Evolutionary conservation across 1,140 invertebrate species (phyloP).

Genomic region (Scaptomyza hsui): DNA sequence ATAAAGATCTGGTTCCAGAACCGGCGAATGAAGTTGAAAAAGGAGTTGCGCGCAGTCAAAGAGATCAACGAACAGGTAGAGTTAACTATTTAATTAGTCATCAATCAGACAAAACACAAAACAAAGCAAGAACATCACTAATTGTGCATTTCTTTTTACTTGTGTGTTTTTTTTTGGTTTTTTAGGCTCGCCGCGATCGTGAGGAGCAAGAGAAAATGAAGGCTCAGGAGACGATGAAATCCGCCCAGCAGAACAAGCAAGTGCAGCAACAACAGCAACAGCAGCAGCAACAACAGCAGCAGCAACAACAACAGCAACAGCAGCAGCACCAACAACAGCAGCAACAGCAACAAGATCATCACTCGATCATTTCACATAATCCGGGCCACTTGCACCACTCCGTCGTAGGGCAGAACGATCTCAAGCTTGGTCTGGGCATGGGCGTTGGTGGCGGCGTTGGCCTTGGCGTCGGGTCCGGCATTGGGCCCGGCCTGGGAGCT

Average conservation of each 20-base stretch:
- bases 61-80: slow-evolving; percentile 95
- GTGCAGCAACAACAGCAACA: slow-evolving; percentile 87
- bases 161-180: not conserved
- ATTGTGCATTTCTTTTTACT: not conserved
- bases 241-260: slow-evolving; percentile 89
- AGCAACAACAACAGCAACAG: slow-evolving; percentile 86
- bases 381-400: slow-evolving; percentile 82
- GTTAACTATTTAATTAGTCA: slow-evolving; percentile 17
- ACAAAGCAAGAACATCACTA: not conserved
- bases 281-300: slow-evolving; percentile 86
- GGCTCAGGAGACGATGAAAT: slow-evolving; percentile 94
- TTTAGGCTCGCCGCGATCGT: slow-evolving; percentile 89
- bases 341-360: slow-evolving; percentile 85
- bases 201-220: slow-evolving; percentile 96
- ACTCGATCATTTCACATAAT: slow-evolving; percentile 85
- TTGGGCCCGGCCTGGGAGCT: slow-evolving; percentile 60
- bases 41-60: slow-evolving; percentile 95
- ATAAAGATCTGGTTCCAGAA: slow-evolving; percentile 99
- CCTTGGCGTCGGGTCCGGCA: slow-evolving; percentile 45
- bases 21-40: slow-evolving; percentile 98
- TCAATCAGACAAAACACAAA: not conserved
- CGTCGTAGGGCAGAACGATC: slow-evolving; percentile 83
- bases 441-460: slow-evolving; percentile 72
- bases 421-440: slow-evolving; percentile 79
- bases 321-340: slow-evolving; percentile 87